Evolutionary conservation across 2,888 invertebrate species (phyloP).

Genomic region (Caenorhabditis angaria): DNA sequence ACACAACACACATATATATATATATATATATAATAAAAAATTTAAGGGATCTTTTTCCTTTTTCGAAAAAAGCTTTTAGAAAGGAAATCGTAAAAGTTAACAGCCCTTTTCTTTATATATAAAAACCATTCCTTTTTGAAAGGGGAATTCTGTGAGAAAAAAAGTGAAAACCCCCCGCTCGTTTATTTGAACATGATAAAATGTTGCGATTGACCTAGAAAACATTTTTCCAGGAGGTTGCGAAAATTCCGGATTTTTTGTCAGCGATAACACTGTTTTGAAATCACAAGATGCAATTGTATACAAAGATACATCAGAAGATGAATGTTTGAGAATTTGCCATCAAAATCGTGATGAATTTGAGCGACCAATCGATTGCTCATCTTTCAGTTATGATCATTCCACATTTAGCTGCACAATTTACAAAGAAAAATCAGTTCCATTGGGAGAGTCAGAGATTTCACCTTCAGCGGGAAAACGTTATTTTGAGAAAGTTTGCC

Average conservation of each 20-base stretch:
- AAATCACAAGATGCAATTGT: slow-evolving; percentile 37
- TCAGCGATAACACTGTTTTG: slow-evolving; percentile 55
- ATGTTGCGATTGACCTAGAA: slow-evolving; percentile 1
- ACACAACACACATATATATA: background rate
- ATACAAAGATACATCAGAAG: slow-evolving; percentile 62
- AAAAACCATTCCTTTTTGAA: too few relatives aligned
- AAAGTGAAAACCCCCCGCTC: too few relatives aligned
- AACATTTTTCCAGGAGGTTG: background rate
- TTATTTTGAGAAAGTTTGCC: slow-evolving; percentile 70
- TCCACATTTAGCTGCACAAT: slow-evolving; percentile 58
- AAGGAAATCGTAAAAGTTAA: too few relatives aligned
- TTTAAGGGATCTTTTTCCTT: too few relatives aligned
- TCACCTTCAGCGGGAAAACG: slow-evolving; percentile 49
- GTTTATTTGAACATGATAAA: too few relatives aligned
- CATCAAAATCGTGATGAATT: slow-evolving; percentile 56
- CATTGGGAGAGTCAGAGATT: slow-evolving; percentile 51
- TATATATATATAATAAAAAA: slow-evolving; percentile 1
- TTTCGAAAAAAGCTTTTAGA: too few relatives aligned
- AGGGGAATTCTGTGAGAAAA: too few relatives aligned
- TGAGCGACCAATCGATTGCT: slow-evolving; percentile 51
- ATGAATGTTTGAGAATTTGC: slow-evolving; percentile 62
- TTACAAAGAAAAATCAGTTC: slow-evolving; percentile 54
- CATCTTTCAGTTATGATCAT: slow-evolving; percentile 66
- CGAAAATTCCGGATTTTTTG: slow-evolving; percentile 45
- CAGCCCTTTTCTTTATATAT: too few relatives aligned